Base-by-base conservation (phyloP, 2,113 vertebrate genomes). In the Pachyramphus minor region DNA sequence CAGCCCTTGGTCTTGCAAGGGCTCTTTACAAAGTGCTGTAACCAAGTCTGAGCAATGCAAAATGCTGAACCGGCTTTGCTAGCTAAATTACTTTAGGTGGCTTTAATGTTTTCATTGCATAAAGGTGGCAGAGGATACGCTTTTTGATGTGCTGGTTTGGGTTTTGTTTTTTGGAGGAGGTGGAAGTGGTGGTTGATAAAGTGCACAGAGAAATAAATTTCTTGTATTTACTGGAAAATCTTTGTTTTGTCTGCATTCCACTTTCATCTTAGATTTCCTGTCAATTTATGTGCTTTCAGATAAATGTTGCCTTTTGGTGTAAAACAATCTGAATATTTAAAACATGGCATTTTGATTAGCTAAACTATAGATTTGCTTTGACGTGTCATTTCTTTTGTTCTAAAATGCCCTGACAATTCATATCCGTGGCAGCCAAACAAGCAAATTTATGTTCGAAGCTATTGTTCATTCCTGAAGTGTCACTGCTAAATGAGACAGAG, bases 401-500 rank as follows among this genome's bases (percentile, higher is more conserved):
- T 77, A 62, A 90, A 88, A 89, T 72, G 77, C 73, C 91, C 75
- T 91, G 91, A 90, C 93, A 95, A 67, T 87, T 94, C 58, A n/a
- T 85, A 89, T 92, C 89, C 66, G n/a, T 87, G 76, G 87, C 94
- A 94, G 64, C 73, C 87, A 90, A 95, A 91, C 82, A 92, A 93
- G 85, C 58, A 62, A 85, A 93, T 96, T 88, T 89, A 87, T 93
- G 75, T 95, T 69, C 39, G 35, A 86, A 94, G 59, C 77, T 80
- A 76, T 95, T 96, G 84, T 83, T 97, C 89, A 87, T 90, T 96
- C 84, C 53, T 31, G 19, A 93, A 92, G 60, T 72, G 88, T 84
- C 92, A 76, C 72, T 96, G 89, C 80, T 93, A 94, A 97, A 96
- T 95, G 90, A 94, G 83, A 63, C 22, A 9, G 79, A 93, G 68